phyloP scores from a whole-genome alignment of 2,113 vertebrate species.

The Galemys pyrenaicus region DNA sequence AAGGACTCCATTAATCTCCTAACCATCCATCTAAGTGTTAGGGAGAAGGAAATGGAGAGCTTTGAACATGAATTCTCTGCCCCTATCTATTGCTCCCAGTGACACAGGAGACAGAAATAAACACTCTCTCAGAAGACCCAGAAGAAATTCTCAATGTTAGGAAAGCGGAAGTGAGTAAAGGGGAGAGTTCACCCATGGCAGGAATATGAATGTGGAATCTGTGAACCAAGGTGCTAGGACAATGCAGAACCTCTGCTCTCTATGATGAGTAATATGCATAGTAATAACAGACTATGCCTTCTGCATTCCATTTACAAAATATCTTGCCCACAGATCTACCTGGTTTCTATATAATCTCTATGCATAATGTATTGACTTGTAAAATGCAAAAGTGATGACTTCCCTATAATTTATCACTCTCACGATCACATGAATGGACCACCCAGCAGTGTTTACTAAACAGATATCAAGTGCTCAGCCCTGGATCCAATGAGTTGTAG shows the following conservation, averaged over 20 bases:
- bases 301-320: conserved; percentile 11
- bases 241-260: not conserved
- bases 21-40: not conserved
- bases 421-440: not conserved
- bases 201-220: not conserved
- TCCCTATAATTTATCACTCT: conserved; percentile 12
- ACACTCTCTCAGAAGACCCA: not conserved
- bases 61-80: conserved; percentile 33
- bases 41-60: conserved; percentile 21
- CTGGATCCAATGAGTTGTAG: not conserved
- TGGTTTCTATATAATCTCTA: not conserved
- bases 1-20: conserved; percentile 43
- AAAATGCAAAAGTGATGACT: conserved; percentile 31
- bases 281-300: not conserved
- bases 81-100: conserved; percentile 3
- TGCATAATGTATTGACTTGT: not conserved
- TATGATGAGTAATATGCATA: not conserved
- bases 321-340: not conserved
- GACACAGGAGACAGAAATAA: not conserved
- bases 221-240: not conserved
- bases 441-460: not conserved
- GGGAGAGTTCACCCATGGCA: not conserved
- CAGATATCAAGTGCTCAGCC: not conserved
- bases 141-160: not conserved
- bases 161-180: not conserved